These are phyloP conservation scores for Pinctada fucata DNA, from an alignment of 2,888 invertebrate genomes.

Conservation along the genomic window DNA sequence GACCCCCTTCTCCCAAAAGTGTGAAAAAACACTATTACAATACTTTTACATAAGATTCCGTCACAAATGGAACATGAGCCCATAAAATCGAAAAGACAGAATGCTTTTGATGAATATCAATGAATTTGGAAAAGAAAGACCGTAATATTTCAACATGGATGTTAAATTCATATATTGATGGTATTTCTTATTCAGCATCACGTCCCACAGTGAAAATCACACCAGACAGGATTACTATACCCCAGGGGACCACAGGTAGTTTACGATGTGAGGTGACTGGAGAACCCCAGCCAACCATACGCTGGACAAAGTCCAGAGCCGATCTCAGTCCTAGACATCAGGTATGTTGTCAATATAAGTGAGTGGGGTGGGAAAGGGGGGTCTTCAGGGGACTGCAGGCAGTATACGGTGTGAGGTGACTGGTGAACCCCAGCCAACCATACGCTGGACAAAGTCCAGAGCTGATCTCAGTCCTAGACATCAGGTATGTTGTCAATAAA, in stretches of 20 bases:
- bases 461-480: not conserved
- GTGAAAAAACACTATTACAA: no score
- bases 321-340: slow-evolving; percentile 77
- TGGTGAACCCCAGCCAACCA: not conserved
- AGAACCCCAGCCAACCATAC: slow-evolving; percentile 85
- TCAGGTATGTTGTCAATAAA: not conserved
- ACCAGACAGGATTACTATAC: slow-evolving; percentile 82
- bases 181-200: slow-evolving; percentile 48
- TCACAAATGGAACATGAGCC: no score
- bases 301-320: slow-evolving; percentile 89
- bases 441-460: not conserved
- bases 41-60: no score
- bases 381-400: not conserved
- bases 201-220: slow-evolving; percentile 80
- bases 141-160: no score
- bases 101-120: no score
- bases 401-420: not conserved
- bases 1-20: no score
- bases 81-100: no score
- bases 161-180: no score
- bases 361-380: not conserved
- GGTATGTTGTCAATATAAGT: slow-evolving; percentile 71
- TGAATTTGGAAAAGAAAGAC: no score
- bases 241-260: slow-evolving; percentile 83
- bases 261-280: slow-evolving; percentile 88